Percentiles rank a stretch among this genome's conserved stretches.
phyloP scores from a whole-genome alignment of 1,140 invertebrate genomes.

The Drosophila ficusphila region DNA sequence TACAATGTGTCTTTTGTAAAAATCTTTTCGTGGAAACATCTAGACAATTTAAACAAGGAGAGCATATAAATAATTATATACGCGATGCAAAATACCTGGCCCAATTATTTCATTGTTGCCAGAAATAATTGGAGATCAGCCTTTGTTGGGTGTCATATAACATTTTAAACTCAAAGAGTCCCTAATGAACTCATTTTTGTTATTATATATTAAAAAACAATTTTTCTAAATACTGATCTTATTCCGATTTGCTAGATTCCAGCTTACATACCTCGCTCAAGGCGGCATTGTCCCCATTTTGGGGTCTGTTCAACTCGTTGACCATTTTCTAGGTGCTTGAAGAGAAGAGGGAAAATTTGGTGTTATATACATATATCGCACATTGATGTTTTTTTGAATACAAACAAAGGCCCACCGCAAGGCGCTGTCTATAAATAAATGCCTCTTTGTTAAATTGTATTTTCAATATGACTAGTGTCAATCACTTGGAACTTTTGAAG shows the following conservation, averaged over 20 bases:
- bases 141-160: too few species aligned
- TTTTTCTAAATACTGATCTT: too few species aligned
- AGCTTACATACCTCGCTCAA: slow-evolving; percentile 57
- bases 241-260: not conserved
- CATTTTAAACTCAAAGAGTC: too few species aligned
- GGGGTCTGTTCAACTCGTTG: slow-evolving; percentile 74
- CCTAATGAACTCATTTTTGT: too few species aligned
- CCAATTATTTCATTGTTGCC: too few species aligned
- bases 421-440: slow-evolving; percentile 63
- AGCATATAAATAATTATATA: too few species aligned
- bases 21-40: too few species aligned
- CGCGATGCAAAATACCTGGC: too few species aligned
- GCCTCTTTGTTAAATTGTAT: slow-evolving; percentile 38
- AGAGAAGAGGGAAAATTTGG: slow-evolving; percentile 18
- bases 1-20: too few species aligned
- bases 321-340: slow-evolving; percentile 57
- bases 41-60: too few species aligned
- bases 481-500: slow-evolving; percentile 52
- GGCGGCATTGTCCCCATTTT: slow-evolving; percentile 60
- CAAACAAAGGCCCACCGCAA: slow-evolving; percentile 45
- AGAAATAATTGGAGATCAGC: too few species aligned
- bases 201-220: too few species aligned
- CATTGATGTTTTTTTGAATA: slow-evolving; percentile 34
- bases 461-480: slow-evolving; percentile 57
- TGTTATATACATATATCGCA: slow-evolving; percentile 16